phyloP scores from a whole-genome alignment of 1,140 invertebrate species.

The Drosophila auraria region DNA sequence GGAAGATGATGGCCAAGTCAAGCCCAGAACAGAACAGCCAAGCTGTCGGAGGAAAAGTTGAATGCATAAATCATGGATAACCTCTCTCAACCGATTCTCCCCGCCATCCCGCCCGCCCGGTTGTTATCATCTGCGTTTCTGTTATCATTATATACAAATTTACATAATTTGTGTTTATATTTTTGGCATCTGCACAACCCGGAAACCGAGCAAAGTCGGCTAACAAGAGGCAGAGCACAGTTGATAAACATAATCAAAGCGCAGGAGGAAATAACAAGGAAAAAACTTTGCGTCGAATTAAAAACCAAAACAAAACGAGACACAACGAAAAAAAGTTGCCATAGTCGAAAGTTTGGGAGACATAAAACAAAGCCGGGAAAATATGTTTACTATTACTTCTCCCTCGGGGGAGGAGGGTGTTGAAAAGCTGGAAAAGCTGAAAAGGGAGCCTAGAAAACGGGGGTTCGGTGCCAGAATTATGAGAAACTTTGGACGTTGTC shows the following conservation, averaged over 20 bases:
- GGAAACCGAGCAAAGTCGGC: constrained; percentile 13
- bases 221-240: constrained; percentile 3
- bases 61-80: constrained; percentile 36
- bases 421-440: constrained; percentile 5
- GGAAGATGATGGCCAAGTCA: background rate
- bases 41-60: constrained; percentile 32
- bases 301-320: constrained; percentile 55
- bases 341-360: constrained; percentile 65
- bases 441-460: background rate
- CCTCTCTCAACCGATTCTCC: constrained; percentile 27
- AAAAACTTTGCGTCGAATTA: constrained; percentile 70
- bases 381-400: constrained; percentile 66
- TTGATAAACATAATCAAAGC: constrained; percentile 77
- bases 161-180: constrained; percentile 78
- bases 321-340: constrained; percentile 24
- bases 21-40: background rate
- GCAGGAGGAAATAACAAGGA: constrained; percentile 58
- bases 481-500: constrained; percentile 56
- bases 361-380: constrained; percentile 68
- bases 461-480: constrained; percentile 6
- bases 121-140: constrained; percentile 38
- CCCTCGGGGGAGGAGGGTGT: background rate
- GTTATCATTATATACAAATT: constrained; percentile 80
- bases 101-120: background rate
- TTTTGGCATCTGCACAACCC: constrained; percentile 41